Evolutionary conservation across 37 sponge, comb jelly and placozoan species (phyloP).

Genomic region (Spongilla lacustris): DNA sequence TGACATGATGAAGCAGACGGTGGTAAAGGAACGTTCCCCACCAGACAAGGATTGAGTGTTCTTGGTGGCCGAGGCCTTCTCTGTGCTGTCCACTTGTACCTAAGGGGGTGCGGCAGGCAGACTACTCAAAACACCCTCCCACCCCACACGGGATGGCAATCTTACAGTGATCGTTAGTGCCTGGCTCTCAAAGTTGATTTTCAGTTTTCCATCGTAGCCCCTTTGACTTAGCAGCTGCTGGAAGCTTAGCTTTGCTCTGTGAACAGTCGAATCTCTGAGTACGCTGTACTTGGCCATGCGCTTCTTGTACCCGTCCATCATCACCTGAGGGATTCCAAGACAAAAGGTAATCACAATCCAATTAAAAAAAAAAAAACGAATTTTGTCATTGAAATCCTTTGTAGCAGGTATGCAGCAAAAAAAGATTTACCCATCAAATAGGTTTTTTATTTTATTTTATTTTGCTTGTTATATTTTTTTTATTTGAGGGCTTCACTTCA

Average conservation of each 20-base stretch:
- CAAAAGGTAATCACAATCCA: too few species aligned
- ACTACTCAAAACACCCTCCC: background rate
- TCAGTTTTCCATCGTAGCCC: conserved; percentile 81
- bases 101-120: background rate
- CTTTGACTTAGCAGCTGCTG: conserved; percentile 68
- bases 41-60: conserved; percentile 92
- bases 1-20: conserved; percentile 95
- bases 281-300: conserved; percentile 46
- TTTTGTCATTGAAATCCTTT: too few species aligned
- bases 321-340: conserved; percentile 34
- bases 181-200: conserved; percentile 76
- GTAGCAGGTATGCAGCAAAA: too few species aligned
- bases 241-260: conserved; percentile 72
- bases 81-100: conserved; percentile 49
- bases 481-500: too few species aligned
- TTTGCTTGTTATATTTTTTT: too few species aligned
- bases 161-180: conserved; percentile 55
- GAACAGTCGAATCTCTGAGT: conserved; percentile 61
- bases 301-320: conserved; percentile 41
- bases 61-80: conserved; percentile 57
- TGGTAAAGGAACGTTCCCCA: conserved; percentile 97
- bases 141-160: background rate
- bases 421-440: too few species aligned
- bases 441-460: too few species aligned
- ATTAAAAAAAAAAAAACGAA: too few species aligned